Evolutionary conservation across 2,797 vertebrate species (phyloP), one percentile per base, ranked within the genome.

Genomic region (Tenualosa ilisha): DNA sequence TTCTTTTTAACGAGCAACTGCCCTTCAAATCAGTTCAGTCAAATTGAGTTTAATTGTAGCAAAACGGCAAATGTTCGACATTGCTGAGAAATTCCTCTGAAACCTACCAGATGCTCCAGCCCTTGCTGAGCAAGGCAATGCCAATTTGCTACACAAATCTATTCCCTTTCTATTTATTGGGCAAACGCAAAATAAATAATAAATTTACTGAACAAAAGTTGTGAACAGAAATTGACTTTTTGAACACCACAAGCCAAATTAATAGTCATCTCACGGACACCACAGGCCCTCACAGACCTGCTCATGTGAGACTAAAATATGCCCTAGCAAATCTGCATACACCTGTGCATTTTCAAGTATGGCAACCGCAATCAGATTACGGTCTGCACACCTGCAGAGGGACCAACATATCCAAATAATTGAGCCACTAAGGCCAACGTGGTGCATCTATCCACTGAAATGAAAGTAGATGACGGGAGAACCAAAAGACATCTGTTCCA

Each of bases 1-100:
- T 79, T 43, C 6, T 12, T 79, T 79, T 79, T 79, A 79, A 79
- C 2, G 72, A 79, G 72, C 37, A 46, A 79, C 37, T 79, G 72
- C 40, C 72, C 72, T 79, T 43, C 72, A 46, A 79, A 79, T 46
- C 72, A 46, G 72, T 46, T 79, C 72, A 43, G 17, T 22, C 37
- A 22, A 79, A 22, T 79, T 46, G 37, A 17, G 72, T 79, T 46
- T 22, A 79, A 75, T 20, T 43, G 37, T 46, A 15, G 40, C 72
- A 79, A 46, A 79, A 43, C 15, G 37, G 8, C 72, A 79, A 79
- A 46, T 79, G 72, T 46, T 79, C 17, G 17, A 79, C 72, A 79
- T 40, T 79, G 43, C 6, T 17, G 37, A 20, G 72, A 79, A 79
- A 20, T 79, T 46, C 13, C 40, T 79, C 15, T 2, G 6, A 46